Evolutionary conservation across 2,888 invertebrate genomes (phyloP).

Genomic region (Pseudococcus jackbeardsleyi): DNA sequence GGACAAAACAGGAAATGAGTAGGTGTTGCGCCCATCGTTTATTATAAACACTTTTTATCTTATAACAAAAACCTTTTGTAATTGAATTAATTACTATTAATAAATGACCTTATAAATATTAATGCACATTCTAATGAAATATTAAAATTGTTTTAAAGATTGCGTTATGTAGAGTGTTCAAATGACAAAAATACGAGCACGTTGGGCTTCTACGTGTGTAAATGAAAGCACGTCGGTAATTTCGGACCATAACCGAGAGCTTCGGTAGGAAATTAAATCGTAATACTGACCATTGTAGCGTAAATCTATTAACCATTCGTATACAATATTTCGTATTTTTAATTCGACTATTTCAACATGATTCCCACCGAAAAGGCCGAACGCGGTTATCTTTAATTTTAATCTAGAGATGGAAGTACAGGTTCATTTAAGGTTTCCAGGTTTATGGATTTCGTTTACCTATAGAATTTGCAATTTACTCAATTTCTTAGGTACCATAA

Average conservation of each 20-base stretch:
- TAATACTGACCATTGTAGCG: background rate
- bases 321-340: background rate
- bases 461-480: background rate
- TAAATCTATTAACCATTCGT: background rate
- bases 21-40: slow-evolving; percentile 62
- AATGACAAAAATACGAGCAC: slow-evolving; percentile 44
- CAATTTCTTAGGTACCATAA: too few species aligned
- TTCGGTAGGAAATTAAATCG: background rate
- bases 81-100: slow-evolving; percentile 60
- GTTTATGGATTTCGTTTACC: background rate
- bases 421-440: background rate
- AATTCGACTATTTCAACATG: background rate
- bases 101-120: slow-evolving; percentile 61
- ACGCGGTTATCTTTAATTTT: background rate
- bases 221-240: background rate
- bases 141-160: slow-evolving; percentile 49
- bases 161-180: slow-evolving; percentile 20
- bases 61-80: slow-evolving; percentile 55
- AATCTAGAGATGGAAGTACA: background rate
- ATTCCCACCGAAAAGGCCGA: background rate
- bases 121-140: slow-evolving; percentile 48
- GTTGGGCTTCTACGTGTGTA: background rate
- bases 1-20: slow-evolving; percentile 63
- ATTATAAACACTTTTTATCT: slow-evolving; percentile 49
- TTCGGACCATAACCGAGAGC: background rate